Evolutionary conservation across 2,113 vertebrate species (phyloP), one percentile per base, ranked within the genome.

Genomic region (Monarcha castaneiventris): DNA sequence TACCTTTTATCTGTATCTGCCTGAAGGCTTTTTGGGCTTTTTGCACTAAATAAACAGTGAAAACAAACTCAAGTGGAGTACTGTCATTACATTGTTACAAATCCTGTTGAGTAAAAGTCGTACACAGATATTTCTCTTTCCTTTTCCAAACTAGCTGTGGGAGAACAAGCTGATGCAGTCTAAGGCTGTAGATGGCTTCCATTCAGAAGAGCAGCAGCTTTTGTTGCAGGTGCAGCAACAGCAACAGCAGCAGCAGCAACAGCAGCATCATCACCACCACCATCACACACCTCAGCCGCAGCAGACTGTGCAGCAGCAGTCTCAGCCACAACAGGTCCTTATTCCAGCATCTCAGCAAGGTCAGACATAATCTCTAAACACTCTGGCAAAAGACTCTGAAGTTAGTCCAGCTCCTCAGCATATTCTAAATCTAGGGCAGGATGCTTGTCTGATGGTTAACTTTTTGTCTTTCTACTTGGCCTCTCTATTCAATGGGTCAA

Each of bases 161-260:
- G 99, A 99, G 97, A 99, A 98, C 97, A 99, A 99, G 85, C 97
- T 99, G 95, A 98, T 99, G 98, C 99, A 99, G 97, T 99, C 99
- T 16, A 99, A 99, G 96, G 99, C 99, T 39, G 99, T 99, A 96
- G 99, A 99, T 96, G 99, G 99, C 84, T 99, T 99, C 98, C 99
- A 99, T 87, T 98, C 99, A 7, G 99, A 99, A 95, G 99, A 99
- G 92, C 99, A 99, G 96, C 98, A 98, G 69, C 98, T 99, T 97
- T 97, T 99, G 82, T 97, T 99, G 97, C 99, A 98, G 49, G 98
- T 98, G 33, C 98, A 99, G 37, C 98, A 97, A 13, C 98, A 98
- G 33, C 98, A 98, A 8, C 98, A 98, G 51, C 99, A 99, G 64
- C 98, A 98, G 29, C 98, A 98, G 32, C 99, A 98, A 21, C 98